Evolutionary conservation across 1,140 invertebrate genomes (phyloP).

Genomic region (Drosophila dunni): DNA sequence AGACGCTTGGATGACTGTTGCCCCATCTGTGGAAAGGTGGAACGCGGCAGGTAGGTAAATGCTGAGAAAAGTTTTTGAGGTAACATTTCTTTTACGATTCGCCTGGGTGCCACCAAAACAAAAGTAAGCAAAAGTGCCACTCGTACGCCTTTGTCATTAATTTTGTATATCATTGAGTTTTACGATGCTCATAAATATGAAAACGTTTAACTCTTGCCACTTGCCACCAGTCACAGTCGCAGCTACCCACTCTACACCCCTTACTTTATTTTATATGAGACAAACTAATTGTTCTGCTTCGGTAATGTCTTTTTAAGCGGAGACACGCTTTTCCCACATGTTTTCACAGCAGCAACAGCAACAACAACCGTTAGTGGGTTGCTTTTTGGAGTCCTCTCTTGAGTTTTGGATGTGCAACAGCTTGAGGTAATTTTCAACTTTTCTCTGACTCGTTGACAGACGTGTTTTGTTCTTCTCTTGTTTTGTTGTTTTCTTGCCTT

Average conservation of each 20-base stretch:
- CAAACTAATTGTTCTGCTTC: constrained; percentile 80
- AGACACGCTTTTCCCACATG: constrained; percentile 72
- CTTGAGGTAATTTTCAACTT: constrained; percentile 83
- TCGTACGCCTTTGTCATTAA: constrained; percentile 80
- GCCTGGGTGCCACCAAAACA: constrained; percentile 51
- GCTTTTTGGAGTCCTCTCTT: constrained; percentile 7
- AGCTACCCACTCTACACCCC: not conserved
- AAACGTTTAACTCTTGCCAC: constrained; percentile 82
- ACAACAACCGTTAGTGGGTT: constrained; percentile 42
- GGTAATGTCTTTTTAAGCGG: constrained; percentile 80
- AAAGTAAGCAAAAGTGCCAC: constrained; percentile 65
- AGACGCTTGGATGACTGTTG: constrained; percentile 66
- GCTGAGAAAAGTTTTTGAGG: constrained; percentile 74
- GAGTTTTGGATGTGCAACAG: constrained; percentile 65
- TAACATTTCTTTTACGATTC: constrained; percentile 81
- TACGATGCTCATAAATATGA: constrained; percentile 83
- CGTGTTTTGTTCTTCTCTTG: constrained; percentile 46
- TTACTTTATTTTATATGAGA: constrained; percentile 54
- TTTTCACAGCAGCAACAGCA: constrained; percentile 74
- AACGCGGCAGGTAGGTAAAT: constrained; percentile 44
- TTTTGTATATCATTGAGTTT: constrained; percentile 84
- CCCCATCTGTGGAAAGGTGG: not conserved
- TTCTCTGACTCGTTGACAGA: constrained; percentile 71
- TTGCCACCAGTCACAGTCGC: constrained; percentile 37
- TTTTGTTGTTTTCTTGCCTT: constrained; percentile 55